Percentiles rank a stretch among this genome's conserved stretches.
These are phyloP conservation scores for Cranoglanis bouderius DNA, from an alignment of 2,113 vertebrate species.

Conservation along the genomic window DNA sequence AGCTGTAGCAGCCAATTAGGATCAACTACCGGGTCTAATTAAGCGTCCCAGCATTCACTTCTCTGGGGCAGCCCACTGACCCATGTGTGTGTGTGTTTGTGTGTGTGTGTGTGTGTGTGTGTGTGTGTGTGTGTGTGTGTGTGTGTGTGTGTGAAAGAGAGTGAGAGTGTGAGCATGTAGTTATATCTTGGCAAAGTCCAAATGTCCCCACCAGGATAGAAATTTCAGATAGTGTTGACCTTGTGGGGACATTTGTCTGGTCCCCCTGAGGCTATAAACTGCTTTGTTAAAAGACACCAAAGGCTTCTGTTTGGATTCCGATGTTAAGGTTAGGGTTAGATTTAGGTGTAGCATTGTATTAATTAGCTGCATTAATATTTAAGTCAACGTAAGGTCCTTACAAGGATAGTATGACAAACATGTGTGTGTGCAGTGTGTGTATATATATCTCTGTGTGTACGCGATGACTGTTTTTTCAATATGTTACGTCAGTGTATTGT, in stretches of 20 bases:
- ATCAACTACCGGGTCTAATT: conserved; percentile 32
- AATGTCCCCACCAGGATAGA: neutral
- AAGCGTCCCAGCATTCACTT: conserved; percentile 9
- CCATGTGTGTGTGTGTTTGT: neutral
- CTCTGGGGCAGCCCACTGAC: conserved; percentile 6
- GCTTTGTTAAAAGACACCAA: neutral
- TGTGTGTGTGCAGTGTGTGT: neutral
- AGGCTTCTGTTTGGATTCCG: neutral
- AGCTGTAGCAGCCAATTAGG: conserved; percentile 32
- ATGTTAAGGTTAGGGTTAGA: neutral
- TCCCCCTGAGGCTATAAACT: neutral
- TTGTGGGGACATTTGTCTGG: neutral
- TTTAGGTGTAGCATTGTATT: neutral
- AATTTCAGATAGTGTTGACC: neutral
- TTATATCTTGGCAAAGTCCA: neutral
- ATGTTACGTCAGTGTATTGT: too few relatives aligned
- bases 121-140: neutral
- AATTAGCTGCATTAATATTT: neutral
- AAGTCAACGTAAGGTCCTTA: neutral
- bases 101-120: conserved; percentile 5
- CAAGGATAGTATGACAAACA: neutral
- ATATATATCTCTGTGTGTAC: neutral
- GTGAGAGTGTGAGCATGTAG: neutral
- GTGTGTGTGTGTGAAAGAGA: neutral
- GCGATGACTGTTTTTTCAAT: too few relatives aligned